A percentile compares a stretch with the other conserved stretches of the same genome.
These are phyloP conservation scores for Tachystola acroxantha DNA, from an alignment of 2,888 invertebrate species.

Conservation along the genomic window DNA sequence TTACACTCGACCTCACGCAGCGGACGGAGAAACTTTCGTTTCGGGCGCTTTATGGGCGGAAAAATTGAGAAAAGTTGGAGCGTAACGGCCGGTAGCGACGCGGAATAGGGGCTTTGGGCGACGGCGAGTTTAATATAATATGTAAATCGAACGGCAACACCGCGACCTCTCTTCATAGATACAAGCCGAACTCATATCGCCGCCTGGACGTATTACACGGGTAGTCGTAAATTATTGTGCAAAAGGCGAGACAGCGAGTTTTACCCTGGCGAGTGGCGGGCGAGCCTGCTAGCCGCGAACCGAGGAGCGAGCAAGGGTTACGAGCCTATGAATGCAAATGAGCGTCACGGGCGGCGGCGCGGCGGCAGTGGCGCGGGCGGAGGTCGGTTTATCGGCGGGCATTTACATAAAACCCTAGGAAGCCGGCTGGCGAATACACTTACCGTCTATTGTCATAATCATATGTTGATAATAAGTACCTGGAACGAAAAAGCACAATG, in stretches of 20 bases:
- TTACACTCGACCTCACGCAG: slow-evolving; percentile 73
- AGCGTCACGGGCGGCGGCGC: slow-evolving; percentile 39
- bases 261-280: slow-evolving; percentile 51
- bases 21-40: slow-evolving; percentile 68
- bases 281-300: slow-evolving; percentile 47
- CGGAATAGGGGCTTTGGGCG: slow-evolving; percentile 50
- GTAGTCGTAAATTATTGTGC: slow-evolving; percentile 74
- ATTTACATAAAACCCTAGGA: slow-evolving; percentile 71
- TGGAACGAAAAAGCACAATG: slow-evolving; percentile 27
- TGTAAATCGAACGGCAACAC: slow-evolving; percentile 72
- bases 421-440: slow-evolving; percentile 51
- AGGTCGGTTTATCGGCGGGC: slow-evolving; percentile 65
- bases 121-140: slow-evolving; percentile 75
- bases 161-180: slow-evolving; percentile 61
- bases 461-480: slow-evolving; percentile 48
- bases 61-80: slow-evolving; percentile 77
- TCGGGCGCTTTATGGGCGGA: slow-evolving; percentile 74
- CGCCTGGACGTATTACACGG: slow-evolving; percentile 67
- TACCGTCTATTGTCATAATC: slow-evolving; percentile 49
- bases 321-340: slow-evolving; percentile 78
- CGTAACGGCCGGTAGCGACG: slow-evolving; percentile 73
- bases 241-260: slow-evolving; percentile 66
- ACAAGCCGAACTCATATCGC: slow-evolving; percentile 66
- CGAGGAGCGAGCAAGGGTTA: slow-evolving; percentile 69
- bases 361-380: slow-evolving; percentile 35